These are phyloP conservation scores for Drosophila bocqueti DNA, from an alignment of 1,140 invertebrate species.

Conservation along the genomic window DNA sequence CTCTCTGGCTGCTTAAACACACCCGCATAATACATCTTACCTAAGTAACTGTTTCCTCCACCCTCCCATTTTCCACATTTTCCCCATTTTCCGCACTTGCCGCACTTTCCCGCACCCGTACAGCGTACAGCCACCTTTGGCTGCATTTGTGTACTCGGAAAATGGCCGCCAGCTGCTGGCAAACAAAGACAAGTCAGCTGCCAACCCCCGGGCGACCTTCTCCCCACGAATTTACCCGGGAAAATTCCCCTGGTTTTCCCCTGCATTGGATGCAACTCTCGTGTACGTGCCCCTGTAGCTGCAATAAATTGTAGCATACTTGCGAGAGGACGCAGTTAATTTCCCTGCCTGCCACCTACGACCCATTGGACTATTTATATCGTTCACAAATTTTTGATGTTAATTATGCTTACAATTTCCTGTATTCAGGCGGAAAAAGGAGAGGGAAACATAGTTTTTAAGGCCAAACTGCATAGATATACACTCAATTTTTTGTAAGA, in stretches of 20 bases:
- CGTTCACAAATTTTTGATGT: slow-evolving; percentile 37
- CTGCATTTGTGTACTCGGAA: slow-evolving; percentile 40
- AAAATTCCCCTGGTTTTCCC: slow-evolving; percentile 12
- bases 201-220: slow-evolving; percentile 1
- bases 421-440: slow-evolving; percentile 5
- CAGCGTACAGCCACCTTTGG: slow-evolving; percentile 23
- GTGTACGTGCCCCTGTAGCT: slow-evolving; percentile 59
- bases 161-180: slow-evolving; percentile 48
- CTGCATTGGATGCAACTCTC: slow-evolving; percentile 31
- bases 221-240: slow-evolving; percentile 6
- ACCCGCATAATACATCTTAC: slow-evolving; percentile 51
- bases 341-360: slow-evolving; percentile 48
- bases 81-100: slow-evolving; percentile 11
- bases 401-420: slow-evolving; percentile 55
- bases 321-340: slow-evolving; percentile 56
- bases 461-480: neutral
- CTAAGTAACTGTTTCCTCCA: slow-evolving; percentile 46
- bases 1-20: slow-evolving; percentile 52
- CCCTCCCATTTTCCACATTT: slow-evolving; percentile 18
- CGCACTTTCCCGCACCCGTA: slow-evolving; percentile 13
- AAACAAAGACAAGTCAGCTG: slow-evolving; percentile 49
- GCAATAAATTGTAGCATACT: slow-evolving; percentile 71
- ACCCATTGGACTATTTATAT: slow-evolving; percentile 55
- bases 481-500: slow-evolving; percentile 26
- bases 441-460: neutral